Conservation (phyloP, 2,888 invertebrate genomes). For the Malthinus flaveolus region DNA sequence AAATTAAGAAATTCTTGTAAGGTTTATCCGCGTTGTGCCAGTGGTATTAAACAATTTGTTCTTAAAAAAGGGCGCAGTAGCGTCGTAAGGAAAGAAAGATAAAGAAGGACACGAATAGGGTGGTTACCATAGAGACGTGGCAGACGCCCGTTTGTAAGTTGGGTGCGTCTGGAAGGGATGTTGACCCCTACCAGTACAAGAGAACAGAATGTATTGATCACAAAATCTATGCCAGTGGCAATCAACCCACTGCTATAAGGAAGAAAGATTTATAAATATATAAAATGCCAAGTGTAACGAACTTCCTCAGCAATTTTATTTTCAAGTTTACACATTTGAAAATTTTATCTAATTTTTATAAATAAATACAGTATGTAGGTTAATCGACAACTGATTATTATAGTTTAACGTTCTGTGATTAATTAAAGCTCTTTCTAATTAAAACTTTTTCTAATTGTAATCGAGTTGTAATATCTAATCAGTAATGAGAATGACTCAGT, state of each 20-base stretch:
- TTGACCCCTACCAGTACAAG: constrained; percentile 45
- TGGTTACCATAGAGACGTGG: constrained; percentile 57
- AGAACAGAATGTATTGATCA: constrained; percentile 35
- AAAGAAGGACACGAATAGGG: constrained; percentile 24
- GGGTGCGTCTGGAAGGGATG: constrained; percentile 53
- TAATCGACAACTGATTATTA: too few species aligned
- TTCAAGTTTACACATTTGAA: too few species aligned
- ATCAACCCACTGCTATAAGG: constrained; percentile 6
- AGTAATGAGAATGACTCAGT: too few species aligned
- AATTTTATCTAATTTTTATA: too few species aligned
- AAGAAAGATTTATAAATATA: background rate
- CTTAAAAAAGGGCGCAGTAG: constrained; percentile 13
- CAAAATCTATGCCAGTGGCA: constrained; percentile 37
- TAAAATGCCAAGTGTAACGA: background rate
- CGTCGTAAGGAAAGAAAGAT: constrained; percentile 11
- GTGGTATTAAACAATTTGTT: background rate
- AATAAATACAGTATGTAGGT: too few species aligned
- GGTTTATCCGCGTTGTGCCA: too few species aligned
- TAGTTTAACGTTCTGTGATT: too few species aligned
- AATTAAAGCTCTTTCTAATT: too few species aligned
- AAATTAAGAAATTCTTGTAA: too few species aligned
- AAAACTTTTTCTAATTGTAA: too few species aligned
- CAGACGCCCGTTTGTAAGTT: constrained; percentile 47
- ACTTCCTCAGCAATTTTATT: background rate
- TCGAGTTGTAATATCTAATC: too few species aligned